Base-by-base conservation (phyloP, 1,140 invertebrate species). In the Ceratosolen solmsi region DNA sequence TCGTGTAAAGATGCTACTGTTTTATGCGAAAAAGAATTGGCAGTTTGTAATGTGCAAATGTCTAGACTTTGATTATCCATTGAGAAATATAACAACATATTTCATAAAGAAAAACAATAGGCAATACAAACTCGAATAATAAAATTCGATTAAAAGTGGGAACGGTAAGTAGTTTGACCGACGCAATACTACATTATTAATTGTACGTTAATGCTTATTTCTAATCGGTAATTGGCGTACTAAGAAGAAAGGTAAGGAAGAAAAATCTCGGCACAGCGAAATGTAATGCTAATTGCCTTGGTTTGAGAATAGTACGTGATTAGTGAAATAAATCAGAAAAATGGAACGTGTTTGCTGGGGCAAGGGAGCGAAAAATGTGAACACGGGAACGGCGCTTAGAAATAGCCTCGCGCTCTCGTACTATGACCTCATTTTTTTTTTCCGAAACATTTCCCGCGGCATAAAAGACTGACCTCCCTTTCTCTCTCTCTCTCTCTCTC, bases 351-450 rank as follows among this genome's bases (percentile, higher is more conserved):
- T 38, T 25, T 65, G 1, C 5, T 20, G 13, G 17, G 3, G 13
- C 33, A n/a, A 65, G 17, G 30, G 27, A 15, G 46, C 41, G 8
- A 46, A 70, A 25, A 25, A 30, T 54, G 60, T 17, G 30, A 22
- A 15, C 2, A 1, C 1, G 15, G 46, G 33, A 54, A 79, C 33
- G 46, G 46, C 38, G 68, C 70, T 56, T 73, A 63, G 70, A 80
- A 79, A 65, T 70, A 80, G 30, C 41, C 11, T 46, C 11, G 46
- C 46, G 27, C 49, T 33, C 58, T 30, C 58, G 56, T 22, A 22
- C 51, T 60, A 25, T 68, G 60, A 54, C 79, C 79, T 70, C 71
- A 56, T 80, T 81, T 81, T 80, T 80, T 80, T 80, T 80, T 80
- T 80, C 38, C 56, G 51, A 80, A 80, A 80, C 68, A 36, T 49